Evolutionary conservation across 2,888 invertebrate species (phyloP).

Genomic region (Ectemnius cavifrons): DNA sequence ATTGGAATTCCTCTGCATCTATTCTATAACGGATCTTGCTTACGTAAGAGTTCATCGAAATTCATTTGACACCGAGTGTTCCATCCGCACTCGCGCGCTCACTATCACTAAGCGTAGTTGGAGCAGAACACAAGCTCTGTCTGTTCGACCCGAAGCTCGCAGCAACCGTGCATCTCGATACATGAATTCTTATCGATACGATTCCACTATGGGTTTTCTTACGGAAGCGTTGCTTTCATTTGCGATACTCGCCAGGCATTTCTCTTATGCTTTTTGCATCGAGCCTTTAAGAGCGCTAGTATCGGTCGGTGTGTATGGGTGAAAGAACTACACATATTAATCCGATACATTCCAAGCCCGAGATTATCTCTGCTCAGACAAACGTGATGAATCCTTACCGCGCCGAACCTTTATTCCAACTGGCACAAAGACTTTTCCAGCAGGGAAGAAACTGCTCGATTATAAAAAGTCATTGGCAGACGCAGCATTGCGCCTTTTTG

Average conservation of each 20-base stretch:
- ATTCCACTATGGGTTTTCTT: too few relatives aligned
- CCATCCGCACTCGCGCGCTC: constrained; percentile 5
- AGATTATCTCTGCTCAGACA: constrained; percentile 2
- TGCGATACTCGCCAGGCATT: not conserved
- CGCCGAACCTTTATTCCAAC: not conserved
- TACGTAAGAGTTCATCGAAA: constrained; percentile 7
- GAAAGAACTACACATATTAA: constrained; percentile 27
- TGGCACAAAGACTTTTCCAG: too few relatives aligned
- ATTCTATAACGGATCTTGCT: constrained; percentile 3
- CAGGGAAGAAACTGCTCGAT: too few relatives aligned
- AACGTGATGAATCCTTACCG: constrained; percentile 2
- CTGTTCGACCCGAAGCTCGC: not conserved
- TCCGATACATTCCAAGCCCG: constrained; percentile 44
- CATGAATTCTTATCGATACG: too few relatives aligned
- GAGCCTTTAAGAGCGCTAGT: not conserved
- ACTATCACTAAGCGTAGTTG: not conserved
- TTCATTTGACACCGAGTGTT: constrained; percentile 4
- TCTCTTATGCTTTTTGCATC: not conserved
- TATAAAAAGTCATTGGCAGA: too few relatives aligned
- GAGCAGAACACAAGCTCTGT: not conserved
- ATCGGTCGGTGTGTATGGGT: not conserved
- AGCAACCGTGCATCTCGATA: not conserved
- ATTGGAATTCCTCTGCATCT: not conserved
- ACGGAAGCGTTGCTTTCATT: not conserved
- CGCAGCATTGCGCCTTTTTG: too few relatives aligned